These are phyloP conservation scores for Oostethus manadensis DNA, from an alignment of 2,113 vertebrate species.

Conservation along the genomic window DNA sequence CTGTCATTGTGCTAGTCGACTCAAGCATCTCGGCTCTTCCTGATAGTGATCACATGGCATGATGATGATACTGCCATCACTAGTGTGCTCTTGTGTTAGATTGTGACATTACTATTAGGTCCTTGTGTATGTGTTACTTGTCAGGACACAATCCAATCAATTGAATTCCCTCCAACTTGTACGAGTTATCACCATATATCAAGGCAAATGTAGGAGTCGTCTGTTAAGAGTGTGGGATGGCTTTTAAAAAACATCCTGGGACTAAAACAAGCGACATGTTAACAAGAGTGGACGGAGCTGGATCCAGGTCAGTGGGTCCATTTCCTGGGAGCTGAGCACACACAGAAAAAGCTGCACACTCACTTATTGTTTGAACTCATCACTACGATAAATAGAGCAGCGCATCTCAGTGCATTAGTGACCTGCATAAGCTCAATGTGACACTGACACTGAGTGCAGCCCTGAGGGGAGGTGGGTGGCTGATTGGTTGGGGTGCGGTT, in stretches of 20 bases:
- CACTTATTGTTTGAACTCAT: conserved; percentile 44
- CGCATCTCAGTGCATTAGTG: conserved; percentile 58
- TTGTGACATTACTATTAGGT: too few species aligned
- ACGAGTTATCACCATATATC: too few species aligned
- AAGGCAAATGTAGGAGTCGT: too few species aligned
- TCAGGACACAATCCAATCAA: too few species aligned
- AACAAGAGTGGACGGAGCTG: conserved; percentile 20
- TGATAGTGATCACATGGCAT: too few species aligned
- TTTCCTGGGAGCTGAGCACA: conserved; percentile 43
- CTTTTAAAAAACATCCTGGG: conserved; percentile 8
- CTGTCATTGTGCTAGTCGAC: too few species aligned
- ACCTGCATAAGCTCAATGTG: conserved; percentile 57
- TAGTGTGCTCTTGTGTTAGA: too few species aligned
- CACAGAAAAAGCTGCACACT: conserved; percentile 24
- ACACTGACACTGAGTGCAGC: conserved; percentile 55
- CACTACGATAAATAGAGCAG: conserved; percentile 38
- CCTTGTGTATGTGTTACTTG: too few species aligned
- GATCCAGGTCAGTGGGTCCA: conserved; percentile 64
- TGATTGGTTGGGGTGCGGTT: conserved; percentile 15
- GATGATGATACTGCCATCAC: too few species aligned
- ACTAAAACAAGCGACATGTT: conserved; percentile 1
- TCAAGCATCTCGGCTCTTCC: too few species aligned
- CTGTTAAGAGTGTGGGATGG: not conserved
- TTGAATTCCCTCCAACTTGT: too few species aligned
- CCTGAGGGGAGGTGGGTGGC: conserved; percentile 33